Percentiles rank a stretch among this genome's conserved stretches.
Conservation (phyloP, 2,113 vertebrate genomes). For the Nicator chloris region DNA sequence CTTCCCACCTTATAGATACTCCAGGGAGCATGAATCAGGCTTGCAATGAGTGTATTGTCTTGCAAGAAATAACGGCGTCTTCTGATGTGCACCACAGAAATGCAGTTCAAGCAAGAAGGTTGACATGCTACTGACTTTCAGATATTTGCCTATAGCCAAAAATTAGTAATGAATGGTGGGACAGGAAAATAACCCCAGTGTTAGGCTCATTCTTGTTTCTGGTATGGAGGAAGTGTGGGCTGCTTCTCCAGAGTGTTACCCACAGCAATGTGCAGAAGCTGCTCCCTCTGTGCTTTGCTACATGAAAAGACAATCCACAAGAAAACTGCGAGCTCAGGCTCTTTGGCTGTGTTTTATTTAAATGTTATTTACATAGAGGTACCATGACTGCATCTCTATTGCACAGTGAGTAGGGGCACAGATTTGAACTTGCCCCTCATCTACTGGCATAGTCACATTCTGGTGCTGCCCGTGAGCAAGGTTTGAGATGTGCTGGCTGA, state of each 20-base stretch:
- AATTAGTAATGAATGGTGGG: not conserved
- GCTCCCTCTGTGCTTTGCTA: not conserved
- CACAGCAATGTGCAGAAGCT: not conserved
- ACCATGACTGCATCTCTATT: not conserved
- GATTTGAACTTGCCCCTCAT: not conserved
- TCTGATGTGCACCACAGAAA: not conserved
- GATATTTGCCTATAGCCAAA: not conserved
- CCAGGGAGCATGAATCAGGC: not conserved
- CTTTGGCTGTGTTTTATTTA: not conserved
- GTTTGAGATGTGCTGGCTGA: not conserved
- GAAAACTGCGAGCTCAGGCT: not conserved
- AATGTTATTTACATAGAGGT: not conserved
- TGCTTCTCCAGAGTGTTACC: not conserved
- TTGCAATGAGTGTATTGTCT: not conserved
- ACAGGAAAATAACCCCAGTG: not conserved
- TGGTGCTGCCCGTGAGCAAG: not conserved
- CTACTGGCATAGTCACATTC: not conserved
- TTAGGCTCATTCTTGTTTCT: not conserved
- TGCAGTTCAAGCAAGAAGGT: not conserved
- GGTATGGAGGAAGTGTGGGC: not conserved
- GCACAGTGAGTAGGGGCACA: not conserved
- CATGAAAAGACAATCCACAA: not conserved
- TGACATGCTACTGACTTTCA: not conserved
- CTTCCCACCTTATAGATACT: conserved; percentile 25
- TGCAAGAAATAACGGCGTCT: not conserved